Base-by-base conservation (phyloP, 2,888 invertebrate species). In the Diadromus collaris region DNA sequence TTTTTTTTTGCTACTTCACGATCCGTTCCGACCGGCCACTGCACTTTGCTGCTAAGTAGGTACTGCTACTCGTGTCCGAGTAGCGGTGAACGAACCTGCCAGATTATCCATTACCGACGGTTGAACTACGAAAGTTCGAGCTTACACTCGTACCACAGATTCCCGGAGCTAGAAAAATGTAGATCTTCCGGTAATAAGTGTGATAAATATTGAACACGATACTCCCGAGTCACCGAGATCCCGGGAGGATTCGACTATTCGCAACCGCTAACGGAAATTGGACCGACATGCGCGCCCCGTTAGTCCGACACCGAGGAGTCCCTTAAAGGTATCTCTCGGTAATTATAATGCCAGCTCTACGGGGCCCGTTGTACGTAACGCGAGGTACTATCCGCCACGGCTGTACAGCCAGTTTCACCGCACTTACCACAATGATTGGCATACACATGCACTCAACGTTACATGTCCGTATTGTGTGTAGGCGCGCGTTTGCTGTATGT, bases 31-130 rank as follows among this genome's bases (percentile, higher is more conserved):
- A 64, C 32, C 51, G 64, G 44, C 58, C 69, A 60, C 58, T 65
- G 64, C 73, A 64, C 73, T 68, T 48, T 63, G 32, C 69, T 63
- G 41, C 60, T 78, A 74, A 73, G 69, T 70, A 78, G 69, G 27
- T 32, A 65, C 73, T 61, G 61, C 71, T 60, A 74, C 58, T 60
- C 69, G 51, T 69, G 60, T 65, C 32, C 24, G 29, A 64, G 24
- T 29, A 34, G 38, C 46, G 29, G 32, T 34, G 63, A 46, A 4
- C 10, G 46, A 16, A 56, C 61, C 72, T 16, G 46, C 72, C 54
- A 56, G 69, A 78, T 74, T 69, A 78, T 78, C 65, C 69, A 58
- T 70, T 70, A 68, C 48, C 77, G 44, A 64, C 24, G 48, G 65
- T 54, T 21, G 29, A 58, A 44, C n/a, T 76, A 44, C 41, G 16